Base-by-base conservation (phyloP, 2,888 invertebrate genomes). In the Tenthredo mesomela region DNA sequence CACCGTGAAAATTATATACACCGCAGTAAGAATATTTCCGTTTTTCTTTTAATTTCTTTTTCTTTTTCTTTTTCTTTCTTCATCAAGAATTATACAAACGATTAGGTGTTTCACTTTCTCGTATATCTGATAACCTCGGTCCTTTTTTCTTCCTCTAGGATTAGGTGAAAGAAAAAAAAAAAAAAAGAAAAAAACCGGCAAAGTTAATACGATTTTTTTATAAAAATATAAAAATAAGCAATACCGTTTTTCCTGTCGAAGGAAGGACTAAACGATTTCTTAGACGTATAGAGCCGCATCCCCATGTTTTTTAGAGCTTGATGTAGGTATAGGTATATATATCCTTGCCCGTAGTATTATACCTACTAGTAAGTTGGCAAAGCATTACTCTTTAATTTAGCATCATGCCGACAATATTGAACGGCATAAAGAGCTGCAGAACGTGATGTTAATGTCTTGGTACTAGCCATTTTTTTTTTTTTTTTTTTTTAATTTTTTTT, bases 371-470 rank as follows among this genome's bases (percentile, higher is more conserved):
- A 80, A 80, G 37, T 80, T 80, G 25, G 58, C 80, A 80, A 80
- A 61, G 80, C n/a, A 61, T 80, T 80, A 37, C 80, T 61, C 80
- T 80, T 80, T 80, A 80, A 80, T 80, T 61, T 80, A 61, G 37
- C 61, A 77, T 54, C 77, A 25, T 50, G 77, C 77, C 77, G 77
- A 47, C 77, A 54, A 77, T 33, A 40, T 73, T 73, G 21, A 21
- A 25, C 73, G 15, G 43, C 33, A 29, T 67, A 33, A 67, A 70
- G 37, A 33, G 73, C 40, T 73, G 50, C 29, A 77, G 54, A 77
- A 54, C 77, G 77, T 54, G 77, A 47, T 54, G 77, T 54, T 29
- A 77, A 77, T 54, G 29, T 54, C 29, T 40, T 12, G 25, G 25
- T 75, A 25, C 12, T 43, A 9, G 40, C 12, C 4, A 12, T 21